Evolutionary conservation across 2,797 vertebrate species (phyloP), one percentile per base, ranked within the genome.

Genomic region (Sparidentex hasta): DNA sequence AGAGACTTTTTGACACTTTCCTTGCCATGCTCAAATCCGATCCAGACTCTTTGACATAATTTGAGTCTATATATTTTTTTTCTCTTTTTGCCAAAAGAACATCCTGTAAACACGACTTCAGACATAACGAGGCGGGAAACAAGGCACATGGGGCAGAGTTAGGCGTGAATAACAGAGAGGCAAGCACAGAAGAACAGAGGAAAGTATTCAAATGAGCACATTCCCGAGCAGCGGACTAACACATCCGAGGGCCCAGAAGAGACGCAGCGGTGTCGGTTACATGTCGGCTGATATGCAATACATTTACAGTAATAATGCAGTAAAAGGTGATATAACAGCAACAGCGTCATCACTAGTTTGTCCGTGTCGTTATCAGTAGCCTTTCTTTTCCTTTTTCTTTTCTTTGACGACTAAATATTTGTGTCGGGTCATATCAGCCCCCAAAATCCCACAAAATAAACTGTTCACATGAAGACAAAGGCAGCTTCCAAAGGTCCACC

Each of bases 401-500:
- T 63, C 66, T 48, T 9, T 73, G 58, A 71, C 16, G 64, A 63
- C 25, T 25, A 71, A 58, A 52, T 68, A 61, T 47, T 29, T 7
- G 27, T 55, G 50, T 78, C 55, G 38, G 38, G 9, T 11, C 20
- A 54, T 54, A 61, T 76, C 33, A 47, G 33, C 52, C 79, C 62
- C 27, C 27, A 47, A 71, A 48, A n/a, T 46, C 44, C 58, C 64
- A 44, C 46, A 6, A 43, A 75, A 84, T 87, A 62, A 64, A 56
- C 13, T 65, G 33, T 71, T 75, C 50, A 74, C 59, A 76, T 11
- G 3, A 27, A 2, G 41, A 78, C 50, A 73, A 89, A 87, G 90
- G 91, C 92, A 93, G 93, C 90, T 93, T 90, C 69, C 69, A 71
- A 79, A 80, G 82, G 77, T 85, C 76, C 85, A 65, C 67, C 71